These are phyloP conservation scores for Sebastes cheni DNA, from an alignment of 2,797 vertebrate species.

Conservation along the genomic window DNA sequence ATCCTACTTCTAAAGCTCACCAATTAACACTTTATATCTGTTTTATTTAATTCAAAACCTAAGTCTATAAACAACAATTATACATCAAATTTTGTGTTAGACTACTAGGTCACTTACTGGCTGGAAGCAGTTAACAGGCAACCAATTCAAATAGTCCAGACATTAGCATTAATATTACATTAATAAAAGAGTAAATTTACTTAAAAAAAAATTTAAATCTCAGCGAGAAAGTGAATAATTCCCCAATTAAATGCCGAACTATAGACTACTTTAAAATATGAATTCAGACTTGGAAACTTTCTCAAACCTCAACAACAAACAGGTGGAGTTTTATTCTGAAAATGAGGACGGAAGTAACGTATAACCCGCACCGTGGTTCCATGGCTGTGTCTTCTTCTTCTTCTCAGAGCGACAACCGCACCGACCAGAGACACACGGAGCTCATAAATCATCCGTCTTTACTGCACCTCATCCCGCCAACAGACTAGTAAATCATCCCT, in stretches of 20 bases:
- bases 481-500: background rate
- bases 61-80: background rate
- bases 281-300: background rate
- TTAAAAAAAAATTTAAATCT: background rate
- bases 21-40: background rate
- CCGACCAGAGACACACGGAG: background rate
- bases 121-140: background rate
- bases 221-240: background rate
- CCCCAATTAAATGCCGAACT: background rate
- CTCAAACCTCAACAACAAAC: no score
- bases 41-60: background rate
- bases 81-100: background rate
- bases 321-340: constrained; percentile 30
- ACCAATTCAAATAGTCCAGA: background rate
- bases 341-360: background rate
- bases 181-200: no score
- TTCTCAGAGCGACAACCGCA: background rate
- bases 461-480: no score
- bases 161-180: background rate
- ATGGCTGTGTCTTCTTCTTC: no score
- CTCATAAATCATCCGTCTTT: background rate
- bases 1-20: background rate
- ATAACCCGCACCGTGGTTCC: no score
- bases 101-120: background rate
- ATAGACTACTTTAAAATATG: background rate